Evolutionary conservation across 2,888 invertebrate species (phyloP).

Genomic region (Melieria omissa): DNA sequence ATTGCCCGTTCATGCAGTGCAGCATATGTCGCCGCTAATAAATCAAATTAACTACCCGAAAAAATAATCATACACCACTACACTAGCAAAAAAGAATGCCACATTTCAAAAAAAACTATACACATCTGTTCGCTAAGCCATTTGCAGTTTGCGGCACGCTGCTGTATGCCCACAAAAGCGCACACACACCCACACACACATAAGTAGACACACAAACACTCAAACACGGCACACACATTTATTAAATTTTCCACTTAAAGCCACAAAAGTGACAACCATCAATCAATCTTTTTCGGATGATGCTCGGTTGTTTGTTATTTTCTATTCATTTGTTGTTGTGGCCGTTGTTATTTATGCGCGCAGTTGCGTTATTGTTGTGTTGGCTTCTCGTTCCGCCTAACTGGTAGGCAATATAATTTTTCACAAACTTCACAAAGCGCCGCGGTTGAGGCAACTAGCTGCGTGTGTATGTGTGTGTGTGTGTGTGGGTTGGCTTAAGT

Average conservation of each 20-base stretch:
- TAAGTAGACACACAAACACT: background rate
- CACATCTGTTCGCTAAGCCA: no score
- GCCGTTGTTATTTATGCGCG: no score
- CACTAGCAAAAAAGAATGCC: background rate
- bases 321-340: no score
- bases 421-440: slow-evolving; percentile 44
- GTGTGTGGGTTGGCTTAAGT: background rate
- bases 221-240: slow-evolving; percentile 52
- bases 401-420: slow-evolving; percentile 42
- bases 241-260: slow-evolving; percentile 45
- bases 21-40: slow-evolving; percentile 18
- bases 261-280: slow-evolving; percentile 50
- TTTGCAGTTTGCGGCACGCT: background rate
- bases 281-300: slow-evolving; percentile 46
- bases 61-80: background rate
- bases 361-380: no score
- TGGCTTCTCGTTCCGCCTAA: no score
- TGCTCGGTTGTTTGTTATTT: background rate
- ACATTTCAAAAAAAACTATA: no score
- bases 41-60: slow-evolving; percentile 19
- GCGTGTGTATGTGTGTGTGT: background rate
- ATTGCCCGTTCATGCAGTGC: slow-evolving; percentile 25
- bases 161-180: background rate
- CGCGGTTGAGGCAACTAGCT: no score
- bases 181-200: background rate